These are phyloP conservation scores for Nephrotoma appendiculata DNA, from an alignment of 2,888 invertebrate species.

Conservation along the genomic window DNA sequence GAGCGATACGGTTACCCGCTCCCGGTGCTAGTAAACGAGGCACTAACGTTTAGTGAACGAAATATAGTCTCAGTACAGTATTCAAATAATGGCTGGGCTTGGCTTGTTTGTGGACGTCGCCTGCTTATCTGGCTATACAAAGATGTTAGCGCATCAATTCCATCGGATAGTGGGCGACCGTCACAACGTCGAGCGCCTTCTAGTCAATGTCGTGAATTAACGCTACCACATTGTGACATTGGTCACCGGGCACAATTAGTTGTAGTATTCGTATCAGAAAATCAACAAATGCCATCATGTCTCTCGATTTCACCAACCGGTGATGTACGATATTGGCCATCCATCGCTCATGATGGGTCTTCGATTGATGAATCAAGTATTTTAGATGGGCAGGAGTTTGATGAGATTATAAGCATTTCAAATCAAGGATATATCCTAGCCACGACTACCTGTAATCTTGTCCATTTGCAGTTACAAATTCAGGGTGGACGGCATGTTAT, in stretches of 20 bases:
- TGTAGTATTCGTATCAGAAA: conserved; percentile 47
- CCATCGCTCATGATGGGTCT: conserved; percentile 73
- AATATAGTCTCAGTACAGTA: conserved; percentile 36
- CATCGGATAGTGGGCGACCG: conserved; percentile 22
- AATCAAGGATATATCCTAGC: conserved; percentile 66
- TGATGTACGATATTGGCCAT: conserved; percentile 80
- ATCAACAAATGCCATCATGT: conserved; percentile 60
- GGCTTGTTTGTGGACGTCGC: conserved; percentile 69
- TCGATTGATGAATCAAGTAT: conserved; percentile 75
- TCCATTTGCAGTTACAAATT: conserved; percentile 48
- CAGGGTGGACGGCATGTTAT: conserved; percentile 53
- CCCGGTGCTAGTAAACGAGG: conserved; percentile 81
- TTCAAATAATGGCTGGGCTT: conserved; percentile 38
- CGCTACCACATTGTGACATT: conserved; percentile 80
- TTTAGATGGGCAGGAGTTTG: conserved; percentile 77
- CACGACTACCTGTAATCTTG: conserved; percentile 81
- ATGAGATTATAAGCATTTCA: conserved; percentile 51
- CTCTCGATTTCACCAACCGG: conserved; percentile 91
- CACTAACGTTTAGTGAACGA: conserved; percentile 62
- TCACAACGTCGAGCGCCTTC: conserved; percentile 32
- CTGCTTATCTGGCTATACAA: conserved; percentile 74
- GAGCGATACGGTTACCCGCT: conserved; percentile 70
- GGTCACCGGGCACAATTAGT: conserved; percentile 79
- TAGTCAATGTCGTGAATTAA: conserved; percentile 68
- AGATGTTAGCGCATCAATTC: conserved; percentile 23